These are phyloP conservation scores for Stenopsyche tienmushanensis DNA, from an alignment of 1,140 invertebrate species.

Conservation along the genomic window DNA sequence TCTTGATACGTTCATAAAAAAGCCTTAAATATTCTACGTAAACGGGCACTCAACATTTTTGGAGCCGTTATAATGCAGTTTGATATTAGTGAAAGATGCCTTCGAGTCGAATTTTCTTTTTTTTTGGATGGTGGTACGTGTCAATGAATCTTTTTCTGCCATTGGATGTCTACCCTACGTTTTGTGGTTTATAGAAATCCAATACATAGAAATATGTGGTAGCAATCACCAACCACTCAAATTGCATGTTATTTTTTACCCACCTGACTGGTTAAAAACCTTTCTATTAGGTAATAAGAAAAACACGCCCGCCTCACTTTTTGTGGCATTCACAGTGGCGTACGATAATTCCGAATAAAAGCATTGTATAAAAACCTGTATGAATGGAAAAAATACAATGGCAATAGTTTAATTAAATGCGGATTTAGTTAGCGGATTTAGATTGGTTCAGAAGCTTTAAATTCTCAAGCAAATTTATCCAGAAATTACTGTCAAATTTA, in stretches of 20 bases:
- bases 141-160: too few relatives aligned
- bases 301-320: conserved; percentile 26
- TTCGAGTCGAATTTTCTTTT: not conserved
- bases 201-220: too few relatives aligned
- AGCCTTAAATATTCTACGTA: too few relatives aligned
- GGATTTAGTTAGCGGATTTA: not conserved
- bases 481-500: not conserved
- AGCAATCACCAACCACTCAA: conserved; percentile 19
- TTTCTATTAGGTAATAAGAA: conserved; percentile 35
- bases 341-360: not conserved
- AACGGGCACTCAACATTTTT: too few relatives aligned
- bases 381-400: too few relatives aligned
- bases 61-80: too few relatives aligned
- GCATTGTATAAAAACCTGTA: too few relatives aligned
- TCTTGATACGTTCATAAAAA: not conserved
- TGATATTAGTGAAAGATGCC: not conserved
- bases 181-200: too few relatives aligned
- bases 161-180: too few relatives aligned
- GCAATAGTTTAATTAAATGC: not conserved
- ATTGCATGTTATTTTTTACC: conserved; percentile 32
- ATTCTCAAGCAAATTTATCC: not conserved
- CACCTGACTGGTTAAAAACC: conserved; percentile 32
- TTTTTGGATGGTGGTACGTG: not conserved
- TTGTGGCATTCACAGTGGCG: conserved; percentile 18
- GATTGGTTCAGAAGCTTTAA: not conserved